Conservation (phyloP, 1,140 invertebrate genomes). For the Drosophila chauvacae region DNA sequence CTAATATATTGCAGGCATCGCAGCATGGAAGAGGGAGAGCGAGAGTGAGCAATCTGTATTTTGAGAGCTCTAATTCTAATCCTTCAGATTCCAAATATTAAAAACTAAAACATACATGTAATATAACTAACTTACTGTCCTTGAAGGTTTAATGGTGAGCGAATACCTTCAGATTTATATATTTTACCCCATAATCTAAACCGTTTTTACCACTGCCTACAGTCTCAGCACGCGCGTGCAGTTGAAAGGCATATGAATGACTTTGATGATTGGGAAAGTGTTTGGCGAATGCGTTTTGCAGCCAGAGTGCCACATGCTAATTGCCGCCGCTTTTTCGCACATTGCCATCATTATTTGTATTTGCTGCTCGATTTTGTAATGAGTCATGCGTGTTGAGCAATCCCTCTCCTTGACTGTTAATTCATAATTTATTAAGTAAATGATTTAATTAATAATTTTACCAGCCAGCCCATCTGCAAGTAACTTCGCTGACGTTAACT, state of each 20-base stretch:
- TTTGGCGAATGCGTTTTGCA: conserved; percentile 62
- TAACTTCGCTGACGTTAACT: conserved; percentile 47
- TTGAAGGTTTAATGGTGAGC: too few species aligned
- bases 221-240: conserved; percentile 49
- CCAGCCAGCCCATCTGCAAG: conserved; percentile 32
- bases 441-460: conserved; percentile 78
- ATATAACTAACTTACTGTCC: too few species aligned
- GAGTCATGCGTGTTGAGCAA: conserved; percentile 59
- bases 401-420: conserved; percentile 29
- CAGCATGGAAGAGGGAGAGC: neutral
- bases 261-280: conserved; percentile 82
- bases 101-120: too few species aligned
- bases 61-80: neutral
- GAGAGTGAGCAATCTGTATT: too few species aligned
- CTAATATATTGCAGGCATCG: neutral
- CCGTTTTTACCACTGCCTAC: neutral
- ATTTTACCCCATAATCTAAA: neutral
- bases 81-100: neutral
- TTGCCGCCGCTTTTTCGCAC: conserved; percentile 65
- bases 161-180: neutral
- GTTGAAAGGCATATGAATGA: conserved; percentile 76
- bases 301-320: conserved; percentile 50
- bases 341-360: conserved; percentile 23
- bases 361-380: conserved; percentile 25
- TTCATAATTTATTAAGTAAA: conserved; percentile 71